A percentile compares a stretch with the other conserved stretches of the same genome.
Conservation (phyloP, 2,797 vertebrate genomes). For the Champsocephalus esox region DNA sequence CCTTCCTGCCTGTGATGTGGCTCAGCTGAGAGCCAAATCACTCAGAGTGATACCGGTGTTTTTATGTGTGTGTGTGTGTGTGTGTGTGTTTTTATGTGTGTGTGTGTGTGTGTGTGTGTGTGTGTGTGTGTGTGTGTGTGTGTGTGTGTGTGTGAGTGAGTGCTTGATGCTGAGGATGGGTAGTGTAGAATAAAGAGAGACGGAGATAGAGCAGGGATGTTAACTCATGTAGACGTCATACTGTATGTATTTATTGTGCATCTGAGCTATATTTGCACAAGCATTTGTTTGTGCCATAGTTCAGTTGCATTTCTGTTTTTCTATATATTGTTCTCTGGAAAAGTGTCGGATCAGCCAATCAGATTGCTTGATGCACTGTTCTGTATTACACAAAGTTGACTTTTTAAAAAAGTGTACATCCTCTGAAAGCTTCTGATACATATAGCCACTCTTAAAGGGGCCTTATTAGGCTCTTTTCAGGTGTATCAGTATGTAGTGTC, state of each 20-base stretch:
- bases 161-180: not conserved
- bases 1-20: constrained; percentile 71
- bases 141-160: constrained; percentile 11
- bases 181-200: constrained; percentile 10
- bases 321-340: no score
- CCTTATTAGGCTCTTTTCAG: no score
- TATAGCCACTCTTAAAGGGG: no score
- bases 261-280: not conserved
- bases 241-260: no score
- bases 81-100: no score
- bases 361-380: not conserved
- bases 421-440: not conserved
- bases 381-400: not conserved
- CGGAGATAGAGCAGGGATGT: constrained; percentile 7
- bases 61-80: constrained; percentile 9
- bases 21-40: constrained; percentile 72
- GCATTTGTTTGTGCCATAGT: not conserved
- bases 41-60: constrained; percentile 65
- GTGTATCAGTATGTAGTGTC: no score
- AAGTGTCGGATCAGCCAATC: not conserved
- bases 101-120: no score
- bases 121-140: no score
- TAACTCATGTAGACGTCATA: not conserved
- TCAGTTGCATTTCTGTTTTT: not conserved
- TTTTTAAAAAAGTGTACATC: not conserved